These are phyloP conservation scores for Julus scandinavius DNA, from an alignment of 2,888 invertebrate genomes.

Conservation along the genomic window DNA sequence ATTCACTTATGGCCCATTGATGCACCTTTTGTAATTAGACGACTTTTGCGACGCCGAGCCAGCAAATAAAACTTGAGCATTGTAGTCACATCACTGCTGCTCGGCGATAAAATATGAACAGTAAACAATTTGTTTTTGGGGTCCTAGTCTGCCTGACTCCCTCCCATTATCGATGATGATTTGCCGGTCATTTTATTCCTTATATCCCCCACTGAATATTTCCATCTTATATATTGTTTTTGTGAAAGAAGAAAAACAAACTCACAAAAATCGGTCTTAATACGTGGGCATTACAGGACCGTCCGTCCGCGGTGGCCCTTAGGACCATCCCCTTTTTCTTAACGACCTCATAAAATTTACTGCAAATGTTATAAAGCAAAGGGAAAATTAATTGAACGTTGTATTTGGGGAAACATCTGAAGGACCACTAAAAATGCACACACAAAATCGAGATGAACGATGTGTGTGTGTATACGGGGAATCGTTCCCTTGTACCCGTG, in stretches of 20 bases:
- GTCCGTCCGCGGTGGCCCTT: slow-evolving; percentile 17
- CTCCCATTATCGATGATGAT: slow-evolving; percentile 50
- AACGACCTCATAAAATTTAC: slow-evolving; percentile 55
- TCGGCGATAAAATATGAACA: slow-evolving; percentile 15
- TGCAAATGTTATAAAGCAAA: slow-evolving; percentile 56
- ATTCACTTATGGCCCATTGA: not conserved
- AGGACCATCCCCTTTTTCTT: slow-evolving; percentile 50
- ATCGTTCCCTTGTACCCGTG: not conserved
- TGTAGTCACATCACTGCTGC: not conserved
- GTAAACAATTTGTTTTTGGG: slow-evolving; percentile 37
- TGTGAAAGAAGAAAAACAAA: slow-evolving; percentile 50
- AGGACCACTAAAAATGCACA: slow-evolving; percentile 54
- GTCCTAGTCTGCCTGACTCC: not conserved
- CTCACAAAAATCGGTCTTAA: slow-evolving; percentile 49
- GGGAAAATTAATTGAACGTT: slow-evolving; percentile 55
- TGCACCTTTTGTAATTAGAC: slow-evolving; percentile 42
- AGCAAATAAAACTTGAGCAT: slow-evolving; percentile 23
- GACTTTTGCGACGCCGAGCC: slow-evolving; percentile 17
- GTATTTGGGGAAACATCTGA: slow-evolving; percentile 54
- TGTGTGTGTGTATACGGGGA: not conserved
- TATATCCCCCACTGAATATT: slow-evolving; percentile 49
- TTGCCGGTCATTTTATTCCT: slow-evolving; percentile 27
- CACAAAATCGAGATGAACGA: slow-evolving; percentile 46
- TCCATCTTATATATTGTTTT: slow-evolving; percentile 48
- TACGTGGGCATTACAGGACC: slow-evolving; percentile 35